Evolutionary conservation across 2,113 vertebrate genomes (phyloP).

Genomic region (Rhagologus leucostigma): DNA sequence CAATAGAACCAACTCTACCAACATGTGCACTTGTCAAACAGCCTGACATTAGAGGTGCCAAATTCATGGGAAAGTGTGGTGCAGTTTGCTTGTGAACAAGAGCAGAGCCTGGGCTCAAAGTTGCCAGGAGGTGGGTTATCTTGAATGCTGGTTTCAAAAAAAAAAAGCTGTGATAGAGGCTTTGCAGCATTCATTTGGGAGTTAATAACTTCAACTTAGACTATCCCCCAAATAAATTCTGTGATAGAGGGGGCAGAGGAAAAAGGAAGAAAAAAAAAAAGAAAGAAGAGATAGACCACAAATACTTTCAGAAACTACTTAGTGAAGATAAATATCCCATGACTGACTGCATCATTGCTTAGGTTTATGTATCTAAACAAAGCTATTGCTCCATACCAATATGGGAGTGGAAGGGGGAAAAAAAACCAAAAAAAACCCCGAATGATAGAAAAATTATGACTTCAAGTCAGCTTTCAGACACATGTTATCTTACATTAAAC

Average conservation of each 20-base stretch:
- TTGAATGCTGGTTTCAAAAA: not conserved
- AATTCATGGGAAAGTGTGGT: not conserved
- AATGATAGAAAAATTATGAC: not conserved
- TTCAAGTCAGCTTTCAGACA: not conserved
- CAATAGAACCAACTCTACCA: not conserved
- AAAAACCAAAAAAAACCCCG: not conserved
- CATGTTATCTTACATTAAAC: not conserved
- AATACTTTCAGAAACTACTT: not conserved
- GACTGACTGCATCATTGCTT: not conserved
- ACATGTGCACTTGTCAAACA: not conserved
- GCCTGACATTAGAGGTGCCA: not conserved
- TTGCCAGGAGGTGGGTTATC: not conserved
- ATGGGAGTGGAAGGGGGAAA: not conserved
- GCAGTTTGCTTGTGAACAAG: not conserved
- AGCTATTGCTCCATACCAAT: not conserved
- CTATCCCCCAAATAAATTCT: not conserved
- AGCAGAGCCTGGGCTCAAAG: not conserved
- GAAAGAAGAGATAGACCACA: not conserved
- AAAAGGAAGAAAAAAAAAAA: rapidly evolving
- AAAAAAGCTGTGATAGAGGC: not conserved
- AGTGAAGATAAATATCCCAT: not conserved
- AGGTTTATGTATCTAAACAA: not conserved
- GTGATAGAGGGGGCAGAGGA: too few species aligned
- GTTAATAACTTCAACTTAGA: not conserved
- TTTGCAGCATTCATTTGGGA: not conserved